These are phyloP conservation scores for Zaprionus ornatus DNA, from an alignment of 1,140 invertebrate species.

Conservation along the genomic window DNA sequence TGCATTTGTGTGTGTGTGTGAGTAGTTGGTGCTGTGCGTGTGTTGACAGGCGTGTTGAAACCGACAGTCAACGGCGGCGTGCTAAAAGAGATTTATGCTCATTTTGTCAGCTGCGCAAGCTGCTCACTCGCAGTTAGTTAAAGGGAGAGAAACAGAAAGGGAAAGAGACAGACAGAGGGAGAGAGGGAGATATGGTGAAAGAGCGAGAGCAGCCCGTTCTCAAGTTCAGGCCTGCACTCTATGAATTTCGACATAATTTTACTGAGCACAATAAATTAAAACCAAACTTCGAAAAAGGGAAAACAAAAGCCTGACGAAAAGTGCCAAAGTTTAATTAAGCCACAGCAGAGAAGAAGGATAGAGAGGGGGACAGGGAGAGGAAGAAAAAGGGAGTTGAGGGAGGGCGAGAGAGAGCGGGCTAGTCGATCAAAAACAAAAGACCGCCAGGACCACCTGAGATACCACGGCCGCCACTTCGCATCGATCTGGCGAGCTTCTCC, in stretches of 20 bases:
- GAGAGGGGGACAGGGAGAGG: conserved; percentile 10
- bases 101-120: conserved; percentile 70
- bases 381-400: background rate
- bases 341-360: conserved; percentile 28
- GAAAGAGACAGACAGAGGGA: background rate
- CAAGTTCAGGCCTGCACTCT: conserved; percentile 53
- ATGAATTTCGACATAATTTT: conserved; percentile 70
- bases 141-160: background rate
- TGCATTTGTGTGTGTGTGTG: conserved; percentile 13
- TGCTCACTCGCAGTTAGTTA: conserved; percentile 38
- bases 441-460: conserved; percentile 74
- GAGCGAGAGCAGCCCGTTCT: background rate
- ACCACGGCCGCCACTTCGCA: conserved; percentile 27
- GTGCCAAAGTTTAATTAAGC: conserved; percentile 78
- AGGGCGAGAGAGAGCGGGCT: background rate
- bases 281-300: background rate
- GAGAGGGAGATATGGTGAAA: background rate
- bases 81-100: conserved; percentile 79
- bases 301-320: conserved; percentile 60
- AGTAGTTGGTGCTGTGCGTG: conserved; percentile 37
- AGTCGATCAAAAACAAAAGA: conserved; percentile 75
- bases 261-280: conserved; percentile 65
- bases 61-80: conserved; percentile 73
- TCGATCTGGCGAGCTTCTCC: conserved; percentile 26
- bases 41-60: conserved; percentile 78